phyloP scores from a whole-genome alignment of 2,113 vertebrate genomes.

The Psilopsiagon aurifrons region DNA sequence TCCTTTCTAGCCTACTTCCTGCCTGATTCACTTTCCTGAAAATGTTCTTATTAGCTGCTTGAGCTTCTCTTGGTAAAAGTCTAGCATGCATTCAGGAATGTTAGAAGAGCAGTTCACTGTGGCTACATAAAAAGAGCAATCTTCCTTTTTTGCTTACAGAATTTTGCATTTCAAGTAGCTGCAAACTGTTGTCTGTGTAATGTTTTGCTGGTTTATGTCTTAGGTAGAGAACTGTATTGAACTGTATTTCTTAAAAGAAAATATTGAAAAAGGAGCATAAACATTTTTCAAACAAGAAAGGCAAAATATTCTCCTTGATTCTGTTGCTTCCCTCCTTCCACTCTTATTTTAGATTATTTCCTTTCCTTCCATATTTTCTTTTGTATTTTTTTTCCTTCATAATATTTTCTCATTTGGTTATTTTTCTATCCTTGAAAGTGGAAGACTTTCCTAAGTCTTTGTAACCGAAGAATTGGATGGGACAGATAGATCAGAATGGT shows the following conservation, averaged over 20 bases:
- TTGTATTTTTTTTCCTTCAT: background rate
- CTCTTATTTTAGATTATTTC: background rate
- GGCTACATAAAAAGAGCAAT: background rate
- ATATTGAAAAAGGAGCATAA: background rate
- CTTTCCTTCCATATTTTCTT: background rate
- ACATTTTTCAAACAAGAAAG: background rate
- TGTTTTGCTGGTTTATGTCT: background rate
- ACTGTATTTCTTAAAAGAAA: background rate
- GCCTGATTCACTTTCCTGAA: background rate
- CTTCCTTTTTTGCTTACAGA: background rate
- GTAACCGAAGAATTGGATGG: background rate
- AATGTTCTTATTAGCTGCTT: background rate
- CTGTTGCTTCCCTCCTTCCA: background rate
- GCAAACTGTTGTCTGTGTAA: background rate
- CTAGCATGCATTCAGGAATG: background rate
- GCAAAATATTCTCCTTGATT: background rate
- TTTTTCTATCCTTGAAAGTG: background rate
- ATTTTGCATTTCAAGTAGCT: background rate
- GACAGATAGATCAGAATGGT: background rate
- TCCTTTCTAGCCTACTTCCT: background rate
- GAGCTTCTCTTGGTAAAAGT: background rate
- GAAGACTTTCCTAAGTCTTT: background rate
- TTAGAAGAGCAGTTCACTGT: background rate
- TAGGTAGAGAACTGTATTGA: background rate
- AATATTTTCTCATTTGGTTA: background rate